Percentiles rank a stretch among this genome's conserved stretches.
Evolutionary conservation across 2,113 vertebrate genomes (phyloP).

Genomic region (Scortum barcoo): DNA sequence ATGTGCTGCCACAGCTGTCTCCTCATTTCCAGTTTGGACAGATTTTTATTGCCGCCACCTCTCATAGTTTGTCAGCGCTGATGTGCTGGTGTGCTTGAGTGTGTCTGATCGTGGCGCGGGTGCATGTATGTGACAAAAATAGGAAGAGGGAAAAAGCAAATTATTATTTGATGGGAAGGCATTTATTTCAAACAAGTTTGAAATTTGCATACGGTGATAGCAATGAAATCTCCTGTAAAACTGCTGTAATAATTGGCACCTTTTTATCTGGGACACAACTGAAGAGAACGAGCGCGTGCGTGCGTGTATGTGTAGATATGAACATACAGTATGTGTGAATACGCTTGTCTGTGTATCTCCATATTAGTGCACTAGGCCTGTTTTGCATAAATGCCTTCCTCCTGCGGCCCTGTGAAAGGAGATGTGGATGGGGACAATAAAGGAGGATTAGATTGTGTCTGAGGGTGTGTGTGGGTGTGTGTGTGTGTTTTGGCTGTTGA

Average conservation of each 20-base stretch:
- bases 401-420: slow-evolving; percentile 47
- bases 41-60: slow-evolving; percentile 49
- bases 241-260: slow-evolving; percentile 42
- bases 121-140: slow-evolving; percentile 24
- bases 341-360: slow-evolving; percentile 15
- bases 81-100: slow-evolving; percentile 5
- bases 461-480: slow-evolving; percentile 2
- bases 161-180: slow-evolving; percentile 19
- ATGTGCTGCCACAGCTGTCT: slow-evolving; percentile 54
- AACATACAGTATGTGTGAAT: slow-evolving; percentile 21
- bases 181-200: slow-evolving; percentile 49
- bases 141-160: slow-evolving; percentile 5
- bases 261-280: slow-evolving; percentile 46
- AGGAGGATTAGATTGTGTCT: slow-evolving; percentile 64
- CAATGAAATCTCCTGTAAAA: slow-evolving; percentile 31
- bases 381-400: slow-evolving; percentile 68
- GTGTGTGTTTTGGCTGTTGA: slow-evolving; percentile 43
- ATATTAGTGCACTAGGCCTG: slow-evolving; percentile 36
- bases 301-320: neutral
- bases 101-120: slow-evolving; percentile 3
- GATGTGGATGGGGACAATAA: slow-evolving; percentile 66
- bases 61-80: slow-evolving; percentile 40
- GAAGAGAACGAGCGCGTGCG: neutral
- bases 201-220: slow-evolving; percentile 30
- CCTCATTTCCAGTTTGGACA: slow-evolving; percentile 42